Evolutionary conservation across 2,888 invertebrate species (phyloP).

Genomic region (Vandiemenella viatica): DNA sequence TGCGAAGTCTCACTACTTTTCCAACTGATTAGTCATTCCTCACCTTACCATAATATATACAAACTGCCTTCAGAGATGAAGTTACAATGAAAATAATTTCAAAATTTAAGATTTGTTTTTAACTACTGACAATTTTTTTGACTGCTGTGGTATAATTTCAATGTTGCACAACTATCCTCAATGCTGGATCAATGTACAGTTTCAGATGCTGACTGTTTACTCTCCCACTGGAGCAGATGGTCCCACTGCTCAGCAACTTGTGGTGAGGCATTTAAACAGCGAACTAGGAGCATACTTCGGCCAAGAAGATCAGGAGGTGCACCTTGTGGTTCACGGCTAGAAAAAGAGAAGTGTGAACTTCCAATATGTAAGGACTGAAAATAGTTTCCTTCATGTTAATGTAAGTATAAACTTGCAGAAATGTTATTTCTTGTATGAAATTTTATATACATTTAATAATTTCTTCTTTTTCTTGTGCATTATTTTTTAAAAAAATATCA

Average conservation of each 20-base stretch:
- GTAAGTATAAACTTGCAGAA: neutral
- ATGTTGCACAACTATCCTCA: too few relatives aligned
- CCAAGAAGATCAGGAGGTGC: conserved; percentile 26
- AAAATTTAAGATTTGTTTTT: too few relatives aligned
- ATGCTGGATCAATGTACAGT: too few relatives aligned
- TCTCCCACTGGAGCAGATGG: conserved; percentile 21
- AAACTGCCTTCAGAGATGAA: too few relatives aligned
- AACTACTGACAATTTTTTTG: too few relatives aligned
- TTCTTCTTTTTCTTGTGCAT: too few relatives aligned
- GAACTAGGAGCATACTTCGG: conserved; percentile 33
- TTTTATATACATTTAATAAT: neutral
- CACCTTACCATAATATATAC: too few relatives aligned
- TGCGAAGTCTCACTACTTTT: too few relatives aligned
- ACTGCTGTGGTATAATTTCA: too few relatives aligned
- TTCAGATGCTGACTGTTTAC: conserved; percentile 17
- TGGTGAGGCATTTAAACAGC: conserved; percentile 33
- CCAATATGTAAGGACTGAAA: conserved; percentile 18
- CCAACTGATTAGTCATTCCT: too few relatives aligned
- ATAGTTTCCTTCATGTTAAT: neutral
- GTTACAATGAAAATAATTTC: too few relatives aligned
- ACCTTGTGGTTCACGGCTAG: conserved; percentile 28
- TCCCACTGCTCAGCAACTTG: conserved; percentile 23
- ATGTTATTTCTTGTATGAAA: neutral
- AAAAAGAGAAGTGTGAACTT: conserved; percentile 28
- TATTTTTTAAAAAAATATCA: too few relatives aligned